A percentile compares a stretch with the other conserved stretches of the same genome.
Evolutionary conservation across 2,113 vertebrate genomes (phyloP).

Genomic region (Buteo buteo): DNA sequence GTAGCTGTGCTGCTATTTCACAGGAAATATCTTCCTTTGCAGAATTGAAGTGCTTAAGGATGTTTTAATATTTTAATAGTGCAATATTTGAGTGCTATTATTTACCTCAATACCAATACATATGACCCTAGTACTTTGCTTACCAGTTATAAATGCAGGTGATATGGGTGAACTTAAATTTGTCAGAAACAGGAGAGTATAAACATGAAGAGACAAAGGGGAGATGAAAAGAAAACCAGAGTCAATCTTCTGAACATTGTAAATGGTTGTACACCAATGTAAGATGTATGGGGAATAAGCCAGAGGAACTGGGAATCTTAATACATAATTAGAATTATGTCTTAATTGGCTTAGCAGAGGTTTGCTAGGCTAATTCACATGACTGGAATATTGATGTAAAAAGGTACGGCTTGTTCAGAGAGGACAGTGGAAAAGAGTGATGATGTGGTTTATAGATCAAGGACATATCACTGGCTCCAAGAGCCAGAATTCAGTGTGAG

Average conservation of each 20-base stretch:
- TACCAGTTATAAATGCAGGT: background rate
- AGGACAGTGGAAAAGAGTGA: background rate
- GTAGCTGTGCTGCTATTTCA: constrained; percentile 18
- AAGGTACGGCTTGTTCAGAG: background rate
- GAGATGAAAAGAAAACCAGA: background rate
- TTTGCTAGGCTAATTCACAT: background rate
- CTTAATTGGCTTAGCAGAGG: constrained; percentile 38
- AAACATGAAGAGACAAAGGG: background rate
- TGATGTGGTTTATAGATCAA: background rate
- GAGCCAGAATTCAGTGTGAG: background rate
- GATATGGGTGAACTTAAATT: background rate
- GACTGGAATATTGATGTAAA: constrained; percentile 22
- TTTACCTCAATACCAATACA: background rate
- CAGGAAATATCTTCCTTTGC: background rate
- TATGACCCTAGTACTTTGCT: background rate
- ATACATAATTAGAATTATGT: constrained; percentile 46
- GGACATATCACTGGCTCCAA: background rate
- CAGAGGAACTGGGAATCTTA: constrained; percentile 24
- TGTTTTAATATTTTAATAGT: constrained; percentile 2
- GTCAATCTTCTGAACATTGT: background rate
- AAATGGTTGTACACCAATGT: background rate
- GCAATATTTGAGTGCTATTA: background rate
- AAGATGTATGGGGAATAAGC: background rate
- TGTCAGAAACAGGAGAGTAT: background rate
- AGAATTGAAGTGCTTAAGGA: background rate